Evolutionary conservation across 1,140 invertebrate genomes (phyloP), one percentile per base, ranked within the genome.

Genomic region (Sitophilus oryzae): DNA sequence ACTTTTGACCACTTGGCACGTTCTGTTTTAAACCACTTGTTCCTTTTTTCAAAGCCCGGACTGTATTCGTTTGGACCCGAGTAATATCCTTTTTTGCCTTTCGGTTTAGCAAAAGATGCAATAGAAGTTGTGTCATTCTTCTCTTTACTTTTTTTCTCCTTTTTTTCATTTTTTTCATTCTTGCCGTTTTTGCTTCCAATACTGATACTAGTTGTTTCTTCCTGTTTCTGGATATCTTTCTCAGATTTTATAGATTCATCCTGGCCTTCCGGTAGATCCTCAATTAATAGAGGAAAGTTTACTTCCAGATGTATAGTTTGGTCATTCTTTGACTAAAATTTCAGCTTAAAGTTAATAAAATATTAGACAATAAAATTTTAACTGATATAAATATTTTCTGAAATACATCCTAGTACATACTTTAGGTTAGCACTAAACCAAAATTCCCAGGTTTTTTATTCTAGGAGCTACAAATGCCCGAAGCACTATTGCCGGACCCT

Each of bases 1-100:
- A 76, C 60, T 56, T 74, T 76, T 44, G 68, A 70, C 75, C 76
- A 79, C 9, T 67, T 66, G 0, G 74, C 59, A 30, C 58, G 66
- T 51, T 72, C 73, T 44, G 73, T 77, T 58, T 75, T 71, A 52
- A 76, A 77, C 2, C 46, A 48, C 3, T 18, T 15, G 65, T 69
- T 0, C 66, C 73, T 51, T 68, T 73, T 49, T 74, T 66, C 11
- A 49, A 49, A 16, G 73, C 71, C 47, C 66, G 65, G 10, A 20
- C 58, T 42, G 25, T 64, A 63, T 56, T 67, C 61, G 54, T 63
- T 52, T 56, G 51, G 41, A 6, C 34, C 45, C 1, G 56, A 23
- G 42, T 66, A 64, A 18, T 35, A 37, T 41, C 45, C 52, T 50
- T 51, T 49, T 40, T 60, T 56, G 22, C 36, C 52, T 46, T 46